Evolutionary conservation across 2,797 vertebrate species (phyloP).

Genomic region (Spinus pinus): DNA sequence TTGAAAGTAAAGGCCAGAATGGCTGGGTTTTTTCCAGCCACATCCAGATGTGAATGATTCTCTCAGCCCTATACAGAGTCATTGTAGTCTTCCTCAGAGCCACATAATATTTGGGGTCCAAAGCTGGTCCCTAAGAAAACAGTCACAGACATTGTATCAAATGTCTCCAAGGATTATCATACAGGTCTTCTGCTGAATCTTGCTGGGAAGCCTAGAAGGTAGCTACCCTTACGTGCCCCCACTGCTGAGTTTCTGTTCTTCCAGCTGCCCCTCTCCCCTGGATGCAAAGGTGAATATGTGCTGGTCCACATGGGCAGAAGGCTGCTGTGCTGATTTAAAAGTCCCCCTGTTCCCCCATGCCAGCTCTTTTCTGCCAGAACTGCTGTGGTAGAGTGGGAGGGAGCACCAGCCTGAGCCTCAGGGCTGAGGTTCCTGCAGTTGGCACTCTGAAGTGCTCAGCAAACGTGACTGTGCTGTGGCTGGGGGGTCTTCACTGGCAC

Average conservation of each 20-base stretch:
- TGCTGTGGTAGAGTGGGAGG: not conserved
- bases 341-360: not conserved
- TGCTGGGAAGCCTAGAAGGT: not conserved
- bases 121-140: not conserved
- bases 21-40: not conserved
- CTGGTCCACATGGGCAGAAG: not conserved
- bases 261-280: not conserved
- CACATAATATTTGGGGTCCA: not conserved
- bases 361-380: not conserved
- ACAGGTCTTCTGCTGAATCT: not conserved
- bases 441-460: not conserved
- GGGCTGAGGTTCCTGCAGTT: not conserved
- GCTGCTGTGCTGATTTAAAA: not conserved
- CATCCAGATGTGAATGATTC: not conserved
- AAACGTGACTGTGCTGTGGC: not conserved
- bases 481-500: not conserved
- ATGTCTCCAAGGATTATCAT: not conserved
- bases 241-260: not conserved
- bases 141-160: not conserved
- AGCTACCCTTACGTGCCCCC: not conserved
- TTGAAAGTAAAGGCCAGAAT: not conserved
- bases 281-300: rapidly evolving
- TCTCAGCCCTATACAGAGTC: not conserved
- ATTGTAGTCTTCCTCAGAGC: not conserved
- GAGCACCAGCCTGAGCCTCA: rapidly evolving